phyloP scores from a whole-genome alignment of 2,888 invertebrate species.

The Toxonevra muliebris region DNA sequence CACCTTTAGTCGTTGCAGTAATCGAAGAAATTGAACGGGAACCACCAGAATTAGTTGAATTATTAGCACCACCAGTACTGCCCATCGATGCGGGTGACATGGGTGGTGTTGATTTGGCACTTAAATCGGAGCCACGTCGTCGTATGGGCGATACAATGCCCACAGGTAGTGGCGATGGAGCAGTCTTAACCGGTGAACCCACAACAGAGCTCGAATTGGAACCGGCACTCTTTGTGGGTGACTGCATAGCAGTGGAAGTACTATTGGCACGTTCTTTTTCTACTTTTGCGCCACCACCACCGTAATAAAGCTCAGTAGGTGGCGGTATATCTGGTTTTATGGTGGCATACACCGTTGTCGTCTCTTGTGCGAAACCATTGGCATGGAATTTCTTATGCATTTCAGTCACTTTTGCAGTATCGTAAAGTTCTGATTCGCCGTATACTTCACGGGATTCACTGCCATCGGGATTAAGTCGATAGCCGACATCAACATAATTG shows the following conservation, averaged over 20 bases:
- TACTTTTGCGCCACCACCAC: slow-evolving; percentile 39
- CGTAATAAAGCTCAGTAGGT: slow-evolving; percentile 49
- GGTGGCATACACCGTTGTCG: slow-evolving; percentile 64
- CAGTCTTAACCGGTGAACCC: slow-evolving; percentile 43
- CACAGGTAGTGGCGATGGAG: slow-evolving; percentile 52
- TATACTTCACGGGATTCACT: slow-evolving; percentile 63
- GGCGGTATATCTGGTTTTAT: slow-evolving; percentile 62
- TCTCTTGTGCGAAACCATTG: slow-evolving; percentile 59
- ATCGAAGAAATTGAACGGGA: slow-evolving; percentile 46
- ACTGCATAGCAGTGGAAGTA: slow-evolving; percentile 9
- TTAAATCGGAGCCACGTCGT: slow-evolving; percentile 48
- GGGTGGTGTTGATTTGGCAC: slow-evolving; percentile 51
- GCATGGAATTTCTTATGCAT: slow-evolving; percentile 63
- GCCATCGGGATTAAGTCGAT: slow-evolving; percentile 65
- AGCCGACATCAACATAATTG: slow-evolving; percentile 65
- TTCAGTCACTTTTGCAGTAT: slow-evolving; percentile 57
- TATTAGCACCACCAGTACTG: slow-evolving; percentile 33
- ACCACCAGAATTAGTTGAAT: slow-evolving; percentile 32
- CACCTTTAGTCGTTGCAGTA: slow-evolving; percentile 47
- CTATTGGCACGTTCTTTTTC: slow-evolving; percentile 27
- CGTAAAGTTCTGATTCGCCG: slow-evolving; percentile 64
- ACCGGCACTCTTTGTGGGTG: slow-evolving; percentile 32
- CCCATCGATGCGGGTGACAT: slow-evolving; percentile 47
- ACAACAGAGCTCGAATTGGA: slow-evolving; percentile 26
- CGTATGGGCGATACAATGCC: slow-evolving; percentile 58